Evolutionary conservation across 2,888 invertebrate species (phyloP), one percentile per base, ranked within the genome.

Genomic region (Noctua janthina): DNA sequence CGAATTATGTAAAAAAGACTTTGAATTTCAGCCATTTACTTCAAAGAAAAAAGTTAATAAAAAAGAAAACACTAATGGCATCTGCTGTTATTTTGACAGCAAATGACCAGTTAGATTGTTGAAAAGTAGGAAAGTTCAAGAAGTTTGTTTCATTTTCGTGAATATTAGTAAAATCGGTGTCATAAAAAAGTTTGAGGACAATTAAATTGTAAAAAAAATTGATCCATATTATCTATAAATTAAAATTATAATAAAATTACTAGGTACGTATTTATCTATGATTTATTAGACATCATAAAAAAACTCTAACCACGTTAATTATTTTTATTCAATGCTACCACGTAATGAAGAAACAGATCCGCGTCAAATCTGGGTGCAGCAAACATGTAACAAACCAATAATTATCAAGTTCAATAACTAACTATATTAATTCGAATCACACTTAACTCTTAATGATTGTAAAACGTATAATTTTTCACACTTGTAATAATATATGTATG

Each of bases 401-500:
- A 79, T 87, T 88, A 87, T 78, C 68, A 73, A 62, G 76, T 77
- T 83, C 75, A 89, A 80, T 83, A 79, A 70, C 81, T 76, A 81
- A 70, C 49, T 56, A 80, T 59, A 71, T 59, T 83, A 83, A 83
- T 88, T 82, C 66, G 67, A 82, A 82, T 82, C 77, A 78, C 62
- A 69, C 13, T 62, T 76, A 75, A 62, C 67, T 68, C 59, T 35
- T 88, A 87, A 87, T 82, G 79, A 78, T 46, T 54, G 29, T 59
- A 43, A 85, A 82, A 75, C 76, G 85, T 88, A 85, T 85, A 85
- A 90, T 89, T 90, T 88, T 90, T 89, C 82, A 89, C 89, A 87
- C 89, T 83, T 84, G 72, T 80, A 85, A 85, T 87, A 43, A 74
- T 74, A 76, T 43, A 46, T 77, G 67, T 75, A 71, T 5, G 10